Evolutionary conservation across 2,113 vertebrate genomes (phyloP).

Genomic region (Carettochelys insculpta): DNA sequence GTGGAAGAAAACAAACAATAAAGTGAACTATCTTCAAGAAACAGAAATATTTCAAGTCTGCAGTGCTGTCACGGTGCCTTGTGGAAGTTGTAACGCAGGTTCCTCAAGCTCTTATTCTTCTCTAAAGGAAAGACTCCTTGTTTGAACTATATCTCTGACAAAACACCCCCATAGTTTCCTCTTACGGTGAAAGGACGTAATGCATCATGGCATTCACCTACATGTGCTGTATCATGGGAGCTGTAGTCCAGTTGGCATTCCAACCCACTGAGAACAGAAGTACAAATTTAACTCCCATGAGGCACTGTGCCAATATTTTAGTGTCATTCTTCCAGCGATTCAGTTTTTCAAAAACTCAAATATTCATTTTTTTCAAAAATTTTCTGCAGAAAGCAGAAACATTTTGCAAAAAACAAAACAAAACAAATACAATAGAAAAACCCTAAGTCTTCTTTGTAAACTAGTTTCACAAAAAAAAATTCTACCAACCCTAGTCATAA

Average conservation of each 20-base stretch:
- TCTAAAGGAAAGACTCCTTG: not conserved
- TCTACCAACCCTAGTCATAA: not conserved
- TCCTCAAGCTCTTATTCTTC: not conserved
- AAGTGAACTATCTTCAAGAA: not conserved
- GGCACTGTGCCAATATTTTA: slow-evolving; percentile 27
- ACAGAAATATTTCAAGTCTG: not conserved
- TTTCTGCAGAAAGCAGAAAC: not conserved
- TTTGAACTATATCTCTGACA: not conserved
- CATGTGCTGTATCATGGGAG: not conserved
- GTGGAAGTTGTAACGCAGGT: not conserved
- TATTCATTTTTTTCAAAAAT: not conserved
- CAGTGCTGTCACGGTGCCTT: not conserved
- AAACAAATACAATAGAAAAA: too few species aligned
- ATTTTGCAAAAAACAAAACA: not conserved
- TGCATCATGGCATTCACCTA: not conserved
- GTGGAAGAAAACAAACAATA: not conserved
- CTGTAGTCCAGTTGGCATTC: not conserved
- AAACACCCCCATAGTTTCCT: not conserved
- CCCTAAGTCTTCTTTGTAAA: not conserved
- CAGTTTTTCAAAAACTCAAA: not conserved
- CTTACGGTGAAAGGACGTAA: not conserved
- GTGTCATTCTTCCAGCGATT: not conserved
- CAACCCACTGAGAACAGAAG: not conserved
- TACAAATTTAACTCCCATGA: slow-evolving; percentile 40
- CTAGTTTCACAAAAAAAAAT: not conserved